phyloP scores from a whole-genome alignment of 2,113 vertebrate genomes.

The Entomyzon cyanotis region DNA sequence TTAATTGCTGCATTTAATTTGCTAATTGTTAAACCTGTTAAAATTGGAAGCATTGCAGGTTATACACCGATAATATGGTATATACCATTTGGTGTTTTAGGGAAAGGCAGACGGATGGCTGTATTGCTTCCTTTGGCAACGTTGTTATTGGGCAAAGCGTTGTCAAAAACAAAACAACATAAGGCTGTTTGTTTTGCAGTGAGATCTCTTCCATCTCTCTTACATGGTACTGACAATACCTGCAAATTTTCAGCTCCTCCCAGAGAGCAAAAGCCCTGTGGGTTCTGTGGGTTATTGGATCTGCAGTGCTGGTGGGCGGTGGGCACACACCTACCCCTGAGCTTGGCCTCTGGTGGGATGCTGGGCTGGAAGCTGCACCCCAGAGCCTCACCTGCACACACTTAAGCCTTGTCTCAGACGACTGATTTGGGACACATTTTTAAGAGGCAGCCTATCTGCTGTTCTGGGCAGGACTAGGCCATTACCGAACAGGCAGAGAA shows the following conservation, averaged over 20 bases:
- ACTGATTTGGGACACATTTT: not conserved
- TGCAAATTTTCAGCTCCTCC: not conserved
- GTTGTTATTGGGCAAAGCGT: constrained; percentile 10
- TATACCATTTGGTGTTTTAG: constrained; percentile 5
- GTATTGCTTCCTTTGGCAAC: constrained; percentile 38
- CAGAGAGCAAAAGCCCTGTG: not conserved
- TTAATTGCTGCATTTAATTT: constrained; percentile 51
- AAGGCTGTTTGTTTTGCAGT: constrained; percentile 30
- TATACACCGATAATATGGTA: not conserved
- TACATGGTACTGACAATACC: not conserved
- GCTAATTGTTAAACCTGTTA: constrained; percentile 54
- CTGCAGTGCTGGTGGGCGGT: accelerated
- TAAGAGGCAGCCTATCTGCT: not conserved
- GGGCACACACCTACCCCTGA: not conserved
- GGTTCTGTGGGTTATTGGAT: not conserved
- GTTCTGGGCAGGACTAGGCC: not conserved
- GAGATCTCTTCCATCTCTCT: not conserved
- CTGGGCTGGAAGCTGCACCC: not conserved
- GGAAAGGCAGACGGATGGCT: constrained; percentile 40
- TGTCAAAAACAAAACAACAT: constrained; percentile 54
- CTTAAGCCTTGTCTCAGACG: accelerated
- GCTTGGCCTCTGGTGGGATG: not conserved
- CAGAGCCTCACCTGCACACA: not conserved
- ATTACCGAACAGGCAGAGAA: not conserved
- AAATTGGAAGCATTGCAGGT: constrained; percentile 44